Evolutionary conservation across 2,113 vertebrate genomes (phyloP), one percentile per base, ranked within the genome.

Genomic region (Callipepla squamata): DNA sequence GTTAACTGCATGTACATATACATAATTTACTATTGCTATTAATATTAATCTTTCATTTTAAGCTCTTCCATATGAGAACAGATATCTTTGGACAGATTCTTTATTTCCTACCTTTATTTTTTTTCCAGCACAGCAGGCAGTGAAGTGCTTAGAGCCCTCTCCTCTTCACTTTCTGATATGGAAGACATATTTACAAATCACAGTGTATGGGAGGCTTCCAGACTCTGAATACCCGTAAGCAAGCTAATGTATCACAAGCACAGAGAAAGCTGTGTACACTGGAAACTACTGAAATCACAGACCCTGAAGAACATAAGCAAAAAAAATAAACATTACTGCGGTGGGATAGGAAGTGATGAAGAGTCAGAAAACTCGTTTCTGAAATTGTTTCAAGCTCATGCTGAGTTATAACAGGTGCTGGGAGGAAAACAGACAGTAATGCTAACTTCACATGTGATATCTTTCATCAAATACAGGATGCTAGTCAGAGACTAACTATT

Each of bases 221-320:
- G 42, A 70, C 80, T 91, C 57, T 78, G 76, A 92, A 90, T 80
- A 81, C 58, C 63, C 16, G 1, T 83, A 92, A 93, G 82, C 93
- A 95, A 66, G 22, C 32, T 38, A 81, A 88, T 94, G 81, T 95
- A 92, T 96, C 87, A 92, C 79, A 90, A 89, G 50, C 34, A 65
- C 36, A 93, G 87, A 53, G 42, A 84, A 68, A 30, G 45, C 51
- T 80, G n/a, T 44, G 5, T 50, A n/a, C 66, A 67, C n/a, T 58
- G 30, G 55, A 83, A 93, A 84, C 21, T 38, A 77, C 45, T 16
- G 36, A 79, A 90, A 88, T 50, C 57, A 53, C 30, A 28, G 42
- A 22, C 14, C 5, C 57, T 45, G 36, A 58, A 85, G 69, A 91
- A 94, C 87, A 28, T 69, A 81, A 87, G 70, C 53, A 38, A 67